Conservation (phyloP, 2,888 invertebrate species). For the Mycalesis mineus region DNA sequence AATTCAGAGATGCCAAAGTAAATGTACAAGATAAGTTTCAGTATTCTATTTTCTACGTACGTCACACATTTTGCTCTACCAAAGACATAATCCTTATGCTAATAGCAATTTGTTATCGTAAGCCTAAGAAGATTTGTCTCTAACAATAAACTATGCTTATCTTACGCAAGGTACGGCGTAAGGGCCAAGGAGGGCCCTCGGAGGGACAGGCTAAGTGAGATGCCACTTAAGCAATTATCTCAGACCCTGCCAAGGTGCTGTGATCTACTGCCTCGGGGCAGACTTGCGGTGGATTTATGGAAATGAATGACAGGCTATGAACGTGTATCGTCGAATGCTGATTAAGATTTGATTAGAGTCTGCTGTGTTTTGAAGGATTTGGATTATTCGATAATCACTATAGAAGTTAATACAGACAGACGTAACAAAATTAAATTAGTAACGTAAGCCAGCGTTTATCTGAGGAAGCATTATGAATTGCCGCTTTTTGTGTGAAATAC, state of each 20-base stretch:
- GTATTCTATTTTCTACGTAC: background rate
- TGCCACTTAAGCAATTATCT: slow-evolving; percentile 42
- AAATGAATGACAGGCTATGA: slow-evolving; percentile 7
- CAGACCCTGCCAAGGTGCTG: slow-evolving; percentile 31
- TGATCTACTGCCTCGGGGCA: slow-evolving; percentile 27
- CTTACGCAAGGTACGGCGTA: slow-evolving; percentile 35
- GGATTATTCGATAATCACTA: too few species aligned
- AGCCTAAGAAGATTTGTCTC: slow-evolving; percentile 35
- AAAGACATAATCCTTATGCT: slow-evolving; percentile 25
- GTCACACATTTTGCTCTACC: slow-evolving; percentile 3
- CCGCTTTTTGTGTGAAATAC: too few species aligned
- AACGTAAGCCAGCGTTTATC: too few species aligned
- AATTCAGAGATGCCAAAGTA: too few species aligned
- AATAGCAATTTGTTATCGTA: slow-evolving; percentile 34
- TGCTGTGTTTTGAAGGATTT: background rate
- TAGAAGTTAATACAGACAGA: too few species aligned
- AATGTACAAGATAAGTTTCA: too few species aligned
- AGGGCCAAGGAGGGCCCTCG: slow-evolving; percentile 32
- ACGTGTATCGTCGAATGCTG: background rate
- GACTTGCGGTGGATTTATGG: slow-evolving; percentile 15
- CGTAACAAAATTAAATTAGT: too few species aligned
- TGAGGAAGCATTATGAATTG: too few species aligned
- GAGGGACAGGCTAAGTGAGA: slow-evolving; percentile 36
- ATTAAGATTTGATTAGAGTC: background rate
- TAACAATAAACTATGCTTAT: slow-evolving; percentile 40